Conservation (phyloP, 2,797 vertebrate species). For the Sebastiscus tertius region DNA sequence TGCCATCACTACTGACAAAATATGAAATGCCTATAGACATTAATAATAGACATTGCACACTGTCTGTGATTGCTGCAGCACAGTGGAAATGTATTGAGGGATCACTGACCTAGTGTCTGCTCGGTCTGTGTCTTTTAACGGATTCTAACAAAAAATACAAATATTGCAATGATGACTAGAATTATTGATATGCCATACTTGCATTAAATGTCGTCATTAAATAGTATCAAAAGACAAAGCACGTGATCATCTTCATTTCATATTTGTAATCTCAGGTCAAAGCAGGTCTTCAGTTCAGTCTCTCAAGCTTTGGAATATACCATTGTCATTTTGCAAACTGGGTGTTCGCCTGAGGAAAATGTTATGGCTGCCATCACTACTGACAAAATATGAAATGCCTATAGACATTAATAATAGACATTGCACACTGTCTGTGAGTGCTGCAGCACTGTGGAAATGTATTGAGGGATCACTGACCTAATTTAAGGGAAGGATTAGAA, state of each 20-base stretch:
- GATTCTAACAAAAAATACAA: not conserved
- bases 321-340: not conserved
- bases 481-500: not conserved
- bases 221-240: not conserved
- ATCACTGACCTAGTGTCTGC: not conserved
- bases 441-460: not conserved
- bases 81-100: no score
- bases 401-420: not conserved
- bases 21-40: no score
- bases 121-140: not conserved
- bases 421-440: not conserved
- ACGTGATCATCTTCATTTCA: not conserved
- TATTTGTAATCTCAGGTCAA: not conserved
- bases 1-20: no score
- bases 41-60: not conserved
- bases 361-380: not conserved
- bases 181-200: no score
- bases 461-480: not conserved
- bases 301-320: not conserved
- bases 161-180: accelerated
- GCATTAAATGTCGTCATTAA: not conserved
- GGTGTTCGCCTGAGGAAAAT: not conserved
- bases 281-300: not conserved
- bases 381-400: not conserved
- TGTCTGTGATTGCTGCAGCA: no score